Evolutionary conservation across 2,888 invertebrate genomes (phyloP).

Genomic region (Tenthredo notha): DNA sequence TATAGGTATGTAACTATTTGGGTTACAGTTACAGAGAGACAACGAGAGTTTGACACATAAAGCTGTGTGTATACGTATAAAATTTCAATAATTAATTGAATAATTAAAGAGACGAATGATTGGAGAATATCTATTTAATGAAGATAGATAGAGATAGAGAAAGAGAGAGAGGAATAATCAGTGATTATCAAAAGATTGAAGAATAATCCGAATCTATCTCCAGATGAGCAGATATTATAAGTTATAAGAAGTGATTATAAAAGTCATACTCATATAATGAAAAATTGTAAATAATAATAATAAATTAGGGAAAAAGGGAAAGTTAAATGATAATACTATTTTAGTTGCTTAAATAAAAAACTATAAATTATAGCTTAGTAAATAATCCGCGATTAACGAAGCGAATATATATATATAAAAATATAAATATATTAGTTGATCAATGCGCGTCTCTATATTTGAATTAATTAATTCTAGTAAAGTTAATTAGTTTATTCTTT

Average conservation of each 20-base stretch:
- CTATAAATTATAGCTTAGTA: not conserved
- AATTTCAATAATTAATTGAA: not conserved
- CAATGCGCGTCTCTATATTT: not conserved
- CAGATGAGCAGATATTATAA: not conserved
- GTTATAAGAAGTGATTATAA: not conserved
- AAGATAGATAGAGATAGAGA: not conserved
- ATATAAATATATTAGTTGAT: not conserved
- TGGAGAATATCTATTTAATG: not conserved
- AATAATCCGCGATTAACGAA: not conserved
- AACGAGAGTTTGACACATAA: not conserved
- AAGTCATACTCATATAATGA: not conserved
- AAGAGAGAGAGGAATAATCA: not conserved
- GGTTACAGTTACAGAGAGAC: not conserved
- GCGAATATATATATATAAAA: not conserved
- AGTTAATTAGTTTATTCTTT: not conserved
- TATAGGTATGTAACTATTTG: not conserved
- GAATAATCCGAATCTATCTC: not conserved
- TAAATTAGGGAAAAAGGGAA: not conserved
- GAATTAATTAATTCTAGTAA: not conserved
- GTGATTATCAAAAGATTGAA: not conserved
- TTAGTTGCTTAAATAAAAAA: not conserved
- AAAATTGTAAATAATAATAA: constrained; percentile 1
- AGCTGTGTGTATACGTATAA: not conserved
- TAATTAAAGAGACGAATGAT: not conserved
- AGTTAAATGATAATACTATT: not conserved